Evolutionary conservation across 1,140 invertebrate genomes (phyloP), one percentile per base, ranked within the genome.

Genomic region (Drosophila saltans): DNA sequence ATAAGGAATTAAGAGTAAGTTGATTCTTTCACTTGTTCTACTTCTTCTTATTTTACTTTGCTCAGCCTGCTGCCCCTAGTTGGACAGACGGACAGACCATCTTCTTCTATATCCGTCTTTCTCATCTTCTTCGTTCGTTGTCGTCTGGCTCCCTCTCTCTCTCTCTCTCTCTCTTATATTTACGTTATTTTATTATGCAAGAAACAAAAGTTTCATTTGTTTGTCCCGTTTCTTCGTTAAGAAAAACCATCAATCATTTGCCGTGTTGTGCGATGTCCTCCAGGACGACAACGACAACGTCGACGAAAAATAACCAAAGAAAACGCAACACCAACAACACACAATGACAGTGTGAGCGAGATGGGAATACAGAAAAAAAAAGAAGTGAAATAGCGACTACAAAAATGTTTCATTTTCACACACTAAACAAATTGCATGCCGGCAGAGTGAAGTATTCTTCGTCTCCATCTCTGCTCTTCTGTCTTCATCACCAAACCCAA

Each of bases 171-270:
- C 16, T 16, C 56, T 72, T 48, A 65, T 84, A 64, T 72, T 85
- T 85, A 76, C 82, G 83, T 80, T 88, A 84, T 90, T 89, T 89
- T 89, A 89, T 84, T 89, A 89, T 89, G 80, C 84, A 90, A 90
- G 84, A 89, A 89, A 89, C 84, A 89, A 89, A 89, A 89, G 84
- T 90, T 89, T 89, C 84, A 89, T 89, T 89, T 89, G 85, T 89
- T 89, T 89, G 84, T 70, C 67, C 73, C 75, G 77, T 69, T 71
- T 78, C 71, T 71, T 83, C 84, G 84, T 89, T 89, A 78, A 75
- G 84, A 78, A 80, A 69, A 89, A 84, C 84, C 84, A 89, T 89
- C 84, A 89, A 89, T 89, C 84, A 89, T 89, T 89, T 81, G 84
- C 83, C 84, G 84, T 88, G 83, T 88, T 88, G 84, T 69, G 75